Evolutionary conservation across 2,888 invertebrate species (phyloP).

Genomic region (Watsonalla cultraria): DNA sequence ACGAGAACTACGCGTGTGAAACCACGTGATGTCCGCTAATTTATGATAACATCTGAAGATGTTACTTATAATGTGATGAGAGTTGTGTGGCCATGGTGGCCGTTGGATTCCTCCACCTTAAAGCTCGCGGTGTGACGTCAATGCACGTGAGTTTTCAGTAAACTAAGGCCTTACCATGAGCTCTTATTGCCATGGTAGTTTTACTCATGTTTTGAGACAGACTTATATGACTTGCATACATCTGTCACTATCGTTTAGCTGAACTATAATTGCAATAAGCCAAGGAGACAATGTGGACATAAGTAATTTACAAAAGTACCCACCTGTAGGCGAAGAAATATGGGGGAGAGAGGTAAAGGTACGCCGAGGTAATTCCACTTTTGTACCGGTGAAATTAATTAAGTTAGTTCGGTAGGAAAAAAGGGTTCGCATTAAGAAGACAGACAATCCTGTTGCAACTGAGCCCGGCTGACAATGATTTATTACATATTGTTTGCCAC

Average conservation of each 20-base stretch:
- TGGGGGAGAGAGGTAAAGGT: background rate
- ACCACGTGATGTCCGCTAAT: no score
- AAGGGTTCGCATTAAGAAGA: conserved; percentile 38
- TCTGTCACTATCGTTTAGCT: background rate
- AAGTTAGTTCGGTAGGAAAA: conserved; percentile 21
- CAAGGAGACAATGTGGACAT: no score
- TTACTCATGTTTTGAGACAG: no score
- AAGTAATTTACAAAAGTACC: no score
- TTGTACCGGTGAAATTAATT: conserved; percentile 19
- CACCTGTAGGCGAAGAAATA: background rate
- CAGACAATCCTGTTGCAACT: conserved; percentile 39
- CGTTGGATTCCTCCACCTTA: no score
- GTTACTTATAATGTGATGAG: background rate
- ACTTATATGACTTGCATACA: no score
- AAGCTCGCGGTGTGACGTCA: no score
- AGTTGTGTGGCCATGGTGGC: no score
- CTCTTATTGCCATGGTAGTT: background rate
- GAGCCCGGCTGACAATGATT: conserved; percentile 44
- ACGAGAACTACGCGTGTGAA: no score
- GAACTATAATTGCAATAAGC: no score
- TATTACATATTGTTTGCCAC: conserved; percentile 18
- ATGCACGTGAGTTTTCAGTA: background rate
- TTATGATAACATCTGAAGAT: background rate
- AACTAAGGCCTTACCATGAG: background rate
- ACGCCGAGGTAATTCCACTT: background rate